Evolutionary conservation across 2,797 vertebrate species (phyloP).

Genomic region (Pristis pectinata): DNA sequence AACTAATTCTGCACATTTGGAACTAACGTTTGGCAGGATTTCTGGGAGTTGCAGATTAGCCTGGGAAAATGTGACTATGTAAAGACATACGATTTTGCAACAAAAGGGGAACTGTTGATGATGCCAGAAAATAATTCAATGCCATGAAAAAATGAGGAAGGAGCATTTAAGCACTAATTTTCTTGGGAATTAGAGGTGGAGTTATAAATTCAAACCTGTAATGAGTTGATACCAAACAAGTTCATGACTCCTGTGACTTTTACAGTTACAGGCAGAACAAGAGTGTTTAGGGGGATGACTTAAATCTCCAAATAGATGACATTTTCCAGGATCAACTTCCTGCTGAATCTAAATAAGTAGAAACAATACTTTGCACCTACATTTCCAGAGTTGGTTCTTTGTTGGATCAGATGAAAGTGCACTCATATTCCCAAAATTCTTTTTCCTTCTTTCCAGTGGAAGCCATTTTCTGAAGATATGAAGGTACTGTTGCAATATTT

Average conservation of each 20-base stretch:
- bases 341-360: background rate
- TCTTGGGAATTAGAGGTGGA: background rate
- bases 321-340: background rate
- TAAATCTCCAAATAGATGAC: background rate
- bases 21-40: background rate
- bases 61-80: background rate
- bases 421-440: background rate
- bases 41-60: background rate
- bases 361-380: background rate
- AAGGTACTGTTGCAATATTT: background rate
- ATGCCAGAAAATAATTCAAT: background rate
- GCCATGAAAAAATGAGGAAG: background rate
- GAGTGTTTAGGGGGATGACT: background rate
- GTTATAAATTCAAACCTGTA: background rate
- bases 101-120: too few species aligned
- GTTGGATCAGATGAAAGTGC: background rate
- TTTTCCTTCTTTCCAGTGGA: background rate
- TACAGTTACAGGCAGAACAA: background rate
- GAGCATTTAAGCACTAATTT: background rate
- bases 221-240: background rate
- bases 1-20: background rate
- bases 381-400: background rate
- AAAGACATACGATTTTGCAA: background rate
- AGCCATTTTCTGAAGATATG: background rate
- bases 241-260: background rate